Base-by-base conservation (phyloP, 1,140 invertebrate genomes). In the Lutraria rhynchaena region DNA sequence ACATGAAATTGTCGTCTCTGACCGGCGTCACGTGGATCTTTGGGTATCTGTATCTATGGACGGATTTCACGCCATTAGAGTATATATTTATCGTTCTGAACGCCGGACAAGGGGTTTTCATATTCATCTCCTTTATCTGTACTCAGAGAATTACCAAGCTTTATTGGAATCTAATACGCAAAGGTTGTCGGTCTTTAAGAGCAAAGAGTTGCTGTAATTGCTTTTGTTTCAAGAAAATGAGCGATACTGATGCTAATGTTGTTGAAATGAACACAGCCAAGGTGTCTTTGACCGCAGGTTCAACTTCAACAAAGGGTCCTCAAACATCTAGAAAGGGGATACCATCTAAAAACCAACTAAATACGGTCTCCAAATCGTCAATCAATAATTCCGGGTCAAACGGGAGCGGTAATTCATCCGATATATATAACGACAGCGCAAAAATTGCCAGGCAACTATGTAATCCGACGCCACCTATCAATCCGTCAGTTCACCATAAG, bases 101-200 rank as follows among this genome's bases (percentile, higher is more conserved):
- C 85, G 93, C 94, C 5, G 89, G 94, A 13, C 94, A 95, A 87
- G 94, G 94, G 1, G 83, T 94, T 13, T 95, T 94, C 86, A 94
- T 95, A 41, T 94, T 94, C 83, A 80, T 94, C 0, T 94, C 94
- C 0, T 95, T 94, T 89, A 93, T 94, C 11, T 94, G 93, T 82
- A 94, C 84, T 57, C 53, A 76, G 29, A 74, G 85, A 5, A 82
- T 86, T 24, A 15, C 77, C 17, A 65, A 60, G 46, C 35, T 84
- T 46, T 88, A 80, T 70, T 37, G 51, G 22, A 60, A 53, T 33
- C 22, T 80, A 19, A 29, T 70, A 19, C 31, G 76, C 22, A 69
- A 70, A 24, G 19, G 46, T 24, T 63, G 58, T 41, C 9, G 55
- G 19, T 35, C 31, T 0, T 60, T 37, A n/a, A 22, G 35, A 22